Evolutionary conservation across 2,113 vertebrate species (phyloP).

Genomic region (Colistium nudipinnis): DNA sequence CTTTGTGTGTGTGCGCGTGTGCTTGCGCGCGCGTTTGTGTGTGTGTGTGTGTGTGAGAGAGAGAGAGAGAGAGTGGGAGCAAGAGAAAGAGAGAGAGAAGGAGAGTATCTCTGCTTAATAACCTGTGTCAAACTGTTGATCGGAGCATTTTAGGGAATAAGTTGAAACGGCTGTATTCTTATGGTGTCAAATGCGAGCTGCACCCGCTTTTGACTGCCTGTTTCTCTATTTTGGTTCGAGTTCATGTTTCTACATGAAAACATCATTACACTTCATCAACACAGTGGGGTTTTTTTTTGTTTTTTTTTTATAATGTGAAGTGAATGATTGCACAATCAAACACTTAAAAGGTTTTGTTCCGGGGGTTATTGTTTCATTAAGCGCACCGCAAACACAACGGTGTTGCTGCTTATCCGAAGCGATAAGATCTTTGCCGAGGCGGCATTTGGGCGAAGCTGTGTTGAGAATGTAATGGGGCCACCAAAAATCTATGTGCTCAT

Average conservation of each 20-base stretch:
- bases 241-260: not conserved
- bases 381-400: not conserved
- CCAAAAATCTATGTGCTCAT: not conserved
- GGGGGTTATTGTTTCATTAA: not conserved
- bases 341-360: not conserved
- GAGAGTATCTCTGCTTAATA: slow-evolving; percentile 54
- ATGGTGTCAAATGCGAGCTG: slow-evolving; percentile 4
- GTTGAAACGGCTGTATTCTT: slow-evolving; percentile 29
- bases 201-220: slow-evolving; percentile 6
- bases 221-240: slow-evolving; percentile 14
- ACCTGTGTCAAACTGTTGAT: slow-evolving; percentile 72
- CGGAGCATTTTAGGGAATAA: slow-evolving; percentile 52
- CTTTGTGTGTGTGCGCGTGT: slow-evolving; percentile 40
- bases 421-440: not conserved
- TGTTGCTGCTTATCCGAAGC: not conserved
- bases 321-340: not conserved
- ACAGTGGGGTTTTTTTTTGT: too few species aligned
- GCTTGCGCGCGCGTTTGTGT: slow-evolving; percentile 15
- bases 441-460: not conserved
- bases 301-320: not conserved
- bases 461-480: not conserved
- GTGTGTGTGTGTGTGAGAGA: slow-evolving; percentile 3
- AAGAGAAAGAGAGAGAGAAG: not conserved
- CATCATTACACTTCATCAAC: not conserved
- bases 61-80: not conserved